Percentiles rank a stretch among this genome's conserved stretches.
These are phyloP conservation scores for Himalopsyche japonica DNA, from an alignment of 2,888 invertebrate genomes.

Conservation along the genomic window DNA sequence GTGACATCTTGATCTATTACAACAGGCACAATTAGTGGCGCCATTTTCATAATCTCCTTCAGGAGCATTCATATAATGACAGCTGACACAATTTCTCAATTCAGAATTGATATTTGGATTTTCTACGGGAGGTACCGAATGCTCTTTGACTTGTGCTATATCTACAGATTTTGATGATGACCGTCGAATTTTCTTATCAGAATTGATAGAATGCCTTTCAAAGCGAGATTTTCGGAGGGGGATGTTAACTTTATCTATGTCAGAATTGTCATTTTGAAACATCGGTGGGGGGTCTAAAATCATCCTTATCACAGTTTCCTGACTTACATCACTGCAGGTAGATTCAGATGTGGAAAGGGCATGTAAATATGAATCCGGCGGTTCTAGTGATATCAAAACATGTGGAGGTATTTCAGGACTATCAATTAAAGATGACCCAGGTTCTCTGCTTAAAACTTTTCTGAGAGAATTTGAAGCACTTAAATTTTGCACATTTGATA, in stretches of 20 bases:
- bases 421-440: background rate
- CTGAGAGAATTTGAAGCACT: conserved; percentile 39
- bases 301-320: conserved; percentile 49
- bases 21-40: conserved; percentile 57
- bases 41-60: conserved; percentile 21
- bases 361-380: conserved; percentile 45
- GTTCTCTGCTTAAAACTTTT: background rate
- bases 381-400: conserved; percentile 50
- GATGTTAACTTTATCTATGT: conserved; percentile 46
- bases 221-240: conserved; percentile 47
- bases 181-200: conserved; percentile 61
- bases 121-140: conserved; percentile 18
- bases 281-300: conserved; percentile 62
- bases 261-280: conserved; percentile 59
- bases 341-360: conserved; percentile 31
- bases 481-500: conserved; percentile 44
- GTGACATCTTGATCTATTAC: conserved; percentile 64
- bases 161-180: conserved; percentile 57
- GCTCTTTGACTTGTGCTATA: conserved; percentile 10
- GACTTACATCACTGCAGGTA: conserved; percentile 24
- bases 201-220: conserved; percentile 62
- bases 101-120: conserved; percentile 7
- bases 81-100: conserved; percentile 36
- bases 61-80: conserved; percentile 27
- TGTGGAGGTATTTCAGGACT: conserved; percentile 35